Evolutionary conservation across 1,140 invertebrate genomes (phyloP).

Genomic region (Agrypnia vestita): DNA sequence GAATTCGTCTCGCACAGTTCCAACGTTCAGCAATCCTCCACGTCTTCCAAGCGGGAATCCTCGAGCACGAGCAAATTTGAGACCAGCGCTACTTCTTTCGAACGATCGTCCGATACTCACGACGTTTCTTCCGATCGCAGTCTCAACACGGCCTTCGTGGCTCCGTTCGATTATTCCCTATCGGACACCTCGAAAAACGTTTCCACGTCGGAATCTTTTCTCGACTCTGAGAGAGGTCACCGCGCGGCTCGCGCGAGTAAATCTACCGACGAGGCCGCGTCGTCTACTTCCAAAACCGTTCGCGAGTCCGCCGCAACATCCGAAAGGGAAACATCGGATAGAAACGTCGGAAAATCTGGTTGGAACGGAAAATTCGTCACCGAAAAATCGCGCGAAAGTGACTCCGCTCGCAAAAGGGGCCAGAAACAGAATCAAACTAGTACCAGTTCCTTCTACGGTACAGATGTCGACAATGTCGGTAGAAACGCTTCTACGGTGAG

Average conservation of each 20-base stretch:
- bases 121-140: slow-evolving; percentile 62
- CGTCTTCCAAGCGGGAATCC: slow-evolving; percentile 68
- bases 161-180: slow-evolving; percentile 55
- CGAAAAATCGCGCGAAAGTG: slow-evolving; percentile 17
- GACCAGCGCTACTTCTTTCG: slow-evolving; percentile 67
- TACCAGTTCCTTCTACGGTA: slow-evolving; percentile 49
- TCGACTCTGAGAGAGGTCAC: slow-evolving; percentile 65
- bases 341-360: slow-evolving; percentile 43
- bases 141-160: slow-evolving; percentile 70
- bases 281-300: slow-evolving; percentile 27
- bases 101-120: slow-evolving; percentile 65
- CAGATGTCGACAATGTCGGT: slow-evolving; percentile 26
- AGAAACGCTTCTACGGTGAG: slow-evolving; percentile 62
- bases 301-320: slow-evolving; percentile 42
- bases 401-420: slow-evolving; percentile 36
- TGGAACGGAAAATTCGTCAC: slow-evolving; percentile 51
- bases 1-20: slow-evolving; percentile 68
- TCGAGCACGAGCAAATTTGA: slow-evolving; percentile 67
- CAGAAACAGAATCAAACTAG: slow-evolving; percentile 51
- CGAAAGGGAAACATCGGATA: slow-evolving; percentile 56
- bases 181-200: slow-evolving; percentile 65
- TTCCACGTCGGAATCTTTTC: slow-evolving; percentile 66
- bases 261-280: not conserved
- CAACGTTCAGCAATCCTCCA: slow-evolving; percentile 67
- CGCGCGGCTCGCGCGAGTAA: slow-evolving; percentile 3